phyloP scores from a whole-genome alignment of 1,140 invertebrate species.

The Lasioglossum baleicum region DNA sequence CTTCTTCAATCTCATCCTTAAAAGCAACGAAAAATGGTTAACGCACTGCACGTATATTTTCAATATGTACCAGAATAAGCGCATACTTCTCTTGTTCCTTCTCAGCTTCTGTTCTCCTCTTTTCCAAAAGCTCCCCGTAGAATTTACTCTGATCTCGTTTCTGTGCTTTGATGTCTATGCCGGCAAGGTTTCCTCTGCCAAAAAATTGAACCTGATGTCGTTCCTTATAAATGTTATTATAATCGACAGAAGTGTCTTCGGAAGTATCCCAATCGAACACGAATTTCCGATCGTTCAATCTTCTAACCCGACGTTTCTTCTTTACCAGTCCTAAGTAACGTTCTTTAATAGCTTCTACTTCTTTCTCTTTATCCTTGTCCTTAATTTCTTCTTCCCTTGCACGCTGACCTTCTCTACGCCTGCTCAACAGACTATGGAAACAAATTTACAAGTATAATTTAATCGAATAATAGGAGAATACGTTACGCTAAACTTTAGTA shows the following conservation, averaged over 20 bases:
- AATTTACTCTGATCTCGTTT: slow-evolving; percentile 99
- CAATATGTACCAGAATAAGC: not conserved
- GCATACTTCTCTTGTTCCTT: slow-evolving; percentile 96
- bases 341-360: slow-evolving; percentile 95
- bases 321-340: slow-evolving; percentile 97
- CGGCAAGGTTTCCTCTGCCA: slow-evolving; percentile 97
- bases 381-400: slow-evolving; percentile 82
- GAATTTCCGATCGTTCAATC: slow-evolving; percentile 99
- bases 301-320: slow-evolving; percentile 93
- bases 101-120: slow-evolving; percentile 96
- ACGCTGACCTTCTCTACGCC: slow-evolving; percentile 72
- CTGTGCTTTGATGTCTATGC: slow-evolving; percentile 98
- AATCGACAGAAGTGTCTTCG: slow-evolving; percentile 99
- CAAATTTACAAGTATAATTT: not conserved
- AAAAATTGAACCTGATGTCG: slow-evolving; percentile 98
- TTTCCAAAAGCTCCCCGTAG: slow-evolving; percentile 97
- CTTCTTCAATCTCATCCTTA: slow-evolving; percentile 93
- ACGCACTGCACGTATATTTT: not conserved
- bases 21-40: not conserved
- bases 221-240: slow-evolving; percentile 98
- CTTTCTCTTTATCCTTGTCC: slow-evolving; percentile 94
- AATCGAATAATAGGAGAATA: not conserved
- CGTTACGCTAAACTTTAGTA: not conserved
- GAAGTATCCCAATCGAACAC: slow-evolving; percentile 99
- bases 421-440: slow-evolving; percentile 19